Conservation (phyloP, 2,797 vertebrate species). For the Chiloscyllium punctatum region DNA sequence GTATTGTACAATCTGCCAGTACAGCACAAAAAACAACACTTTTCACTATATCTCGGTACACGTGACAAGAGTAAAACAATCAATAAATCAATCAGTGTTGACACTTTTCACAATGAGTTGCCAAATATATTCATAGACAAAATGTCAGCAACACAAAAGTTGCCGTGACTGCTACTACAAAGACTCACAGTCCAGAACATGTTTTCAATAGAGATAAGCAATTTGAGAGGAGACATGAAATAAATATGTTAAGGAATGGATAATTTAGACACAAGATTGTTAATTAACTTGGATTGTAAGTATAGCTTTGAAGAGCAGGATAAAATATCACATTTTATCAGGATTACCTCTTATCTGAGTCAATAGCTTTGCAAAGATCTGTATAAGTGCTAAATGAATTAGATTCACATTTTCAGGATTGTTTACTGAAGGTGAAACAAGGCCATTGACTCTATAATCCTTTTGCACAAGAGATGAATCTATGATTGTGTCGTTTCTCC, state of each 20-base stretch:
- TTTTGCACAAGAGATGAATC: neutral
- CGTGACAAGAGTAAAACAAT: no score
- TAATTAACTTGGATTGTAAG: neutral
- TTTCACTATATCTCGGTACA: no score
- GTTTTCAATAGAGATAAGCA: neutral
- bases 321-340: neutral
- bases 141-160: neutral
- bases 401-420: neutral
- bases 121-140: no score
- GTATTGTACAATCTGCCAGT: no score
- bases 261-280: neutral
- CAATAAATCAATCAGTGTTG: no score
- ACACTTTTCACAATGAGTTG: no score
- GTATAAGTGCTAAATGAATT: neutral
- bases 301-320: neutral
- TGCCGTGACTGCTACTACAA: neutral
- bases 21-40: no score
- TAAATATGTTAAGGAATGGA: neutral
- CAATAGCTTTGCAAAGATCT: neutral
- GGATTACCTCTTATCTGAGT: neutral
- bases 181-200: neutral
- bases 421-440: neutral
- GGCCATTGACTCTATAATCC: neutral
- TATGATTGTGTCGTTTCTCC: neutral
- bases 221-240: neutral